These are phyloP conservation scores for Brenthis daphne DNA, from an alignment of 2,888 invertebrate genomes.

Conservation along the genomic window DNA sequence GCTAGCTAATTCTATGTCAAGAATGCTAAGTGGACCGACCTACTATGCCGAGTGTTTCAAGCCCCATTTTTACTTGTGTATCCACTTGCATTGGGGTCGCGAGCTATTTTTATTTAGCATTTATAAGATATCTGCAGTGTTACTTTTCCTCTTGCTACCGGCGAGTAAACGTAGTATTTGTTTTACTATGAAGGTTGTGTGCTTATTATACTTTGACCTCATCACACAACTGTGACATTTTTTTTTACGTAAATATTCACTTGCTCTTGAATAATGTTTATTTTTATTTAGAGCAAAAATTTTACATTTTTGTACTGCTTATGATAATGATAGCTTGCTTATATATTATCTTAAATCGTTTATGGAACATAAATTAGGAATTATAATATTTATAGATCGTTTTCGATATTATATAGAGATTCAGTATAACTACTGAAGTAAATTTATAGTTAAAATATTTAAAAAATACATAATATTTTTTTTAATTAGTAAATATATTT, in stretches of 20 bases:
- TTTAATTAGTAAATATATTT: no score
- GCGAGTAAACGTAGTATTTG: background rate
- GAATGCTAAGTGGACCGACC: constrained; percentile 33
- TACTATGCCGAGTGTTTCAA: constrained; percentile 39
- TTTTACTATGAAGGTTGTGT: constrained; percentile 10
- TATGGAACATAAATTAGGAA: no score
- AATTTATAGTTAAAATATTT: no score
- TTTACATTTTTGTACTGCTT: no score
- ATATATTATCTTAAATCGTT: no score
- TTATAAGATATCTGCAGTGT: constrained; percentile 31
- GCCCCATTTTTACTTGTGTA: constrained; percentile 38
- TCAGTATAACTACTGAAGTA: no score
- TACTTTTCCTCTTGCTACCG: constrained; percentile 6
- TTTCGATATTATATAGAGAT: no score
- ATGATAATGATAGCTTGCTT: no score
- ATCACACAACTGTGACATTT: background rate
- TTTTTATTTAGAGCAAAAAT: no score
- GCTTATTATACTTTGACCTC: constrained; percentile 2
- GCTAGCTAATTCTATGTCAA: constrained; percentile 40
- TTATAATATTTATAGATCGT: no score
- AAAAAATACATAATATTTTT: no score
- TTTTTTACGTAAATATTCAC: background rate
- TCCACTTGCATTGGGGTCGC: constrained; percentile 39
- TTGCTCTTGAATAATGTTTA: background rate
- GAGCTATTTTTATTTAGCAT: constrained; percentile 40